A percentile compares a stretch with the other conserved stretches of the same genome.
Evolutionary conservation across 2,888 invertebrate species (phyloP).

Genomic region (Drosophila antonietae): DNA sequence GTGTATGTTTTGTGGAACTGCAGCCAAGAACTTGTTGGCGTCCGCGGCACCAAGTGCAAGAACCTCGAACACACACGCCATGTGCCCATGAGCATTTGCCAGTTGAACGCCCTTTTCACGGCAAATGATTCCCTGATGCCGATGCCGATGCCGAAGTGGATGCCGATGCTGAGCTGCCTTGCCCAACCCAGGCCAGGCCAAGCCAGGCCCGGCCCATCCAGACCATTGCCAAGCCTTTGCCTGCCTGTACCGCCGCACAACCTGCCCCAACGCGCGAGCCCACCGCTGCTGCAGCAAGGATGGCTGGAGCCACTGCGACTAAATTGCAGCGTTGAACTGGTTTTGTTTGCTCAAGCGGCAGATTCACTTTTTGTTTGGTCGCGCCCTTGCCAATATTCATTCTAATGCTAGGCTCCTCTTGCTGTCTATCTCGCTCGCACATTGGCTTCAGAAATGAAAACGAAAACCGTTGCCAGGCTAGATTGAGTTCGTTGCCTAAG

Average conservation of each 20-base stretch:
- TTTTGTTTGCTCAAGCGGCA: slow-evolving; percentile 69
- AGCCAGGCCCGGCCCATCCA: slow-evolving; percentile 7
- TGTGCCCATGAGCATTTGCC: slow-evolving; percentile 72
- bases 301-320: slow-evolving; percentile 31
- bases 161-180: slow-evolving; percentile 36
- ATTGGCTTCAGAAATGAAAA: slow-evolving; percentile 73
- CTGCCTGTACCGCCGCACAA: slow-evolving; percentile 56
- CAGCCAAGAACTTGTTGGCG: slow-evolving; percentile 51
- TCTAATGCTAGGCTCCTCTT: slow-evolving; percentile 50
- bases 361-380: slow-evolving; percentile 79
- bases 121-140: slow-evolving; percentile 83
- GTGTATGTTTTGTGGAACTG: slow-evolving; percentile 12
- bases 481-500: slow-evolving; percentile 75
- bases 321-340: slow-evolving; percentile 66
- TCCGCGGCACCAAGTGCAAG: slow-evolving; percentile 57
- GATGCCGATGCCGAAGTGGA: slow-evolving; percentile 37
- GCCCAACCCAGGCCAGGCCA: slow-evolving; percentile 6
- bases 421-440: slow-evolving; percentile 27
- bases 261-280: slow-evolving; percentile 66
- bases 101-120: slow-evolving; percentile 85
- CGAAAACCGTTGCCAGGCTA: slow-evolving; percentile 77
- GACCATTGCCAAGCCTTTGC: slow-evolving; percentile 11
- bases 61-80: slow-evolving; percentile 67
- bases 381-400: slow-evolving; percentile 54
- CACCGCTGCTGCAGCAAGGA: slow-evolving; percentile 44